phyloP scores from a whole-genome alignment of 1,140 invertebrate species.

The Galleria mellonella region DNA sequence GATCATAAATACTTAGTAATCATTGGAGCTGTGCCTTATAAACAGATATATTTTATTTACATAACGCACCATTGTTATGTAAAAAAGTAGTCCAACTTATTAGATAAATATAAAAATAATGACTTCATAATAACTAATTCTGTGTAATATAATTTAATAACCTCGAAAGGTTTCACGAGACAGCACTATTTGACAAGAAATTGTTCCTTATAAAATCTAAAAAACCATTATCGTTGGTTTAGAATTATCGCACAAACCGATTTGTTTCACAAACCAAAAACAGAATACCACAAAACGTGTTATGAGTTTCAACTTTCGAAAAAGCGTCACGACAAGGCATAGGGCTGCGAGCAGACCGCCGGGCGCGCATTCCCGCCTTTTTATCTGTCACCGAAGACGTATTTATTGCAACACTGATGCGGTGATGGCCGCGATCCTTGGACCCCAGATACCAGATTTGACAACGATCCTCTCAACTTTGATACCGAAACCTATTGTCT shows the following conservation, averaged over 20 bases:
- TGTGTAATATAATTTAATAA: too few species aligned
- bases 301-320: constrained; percentile 19
- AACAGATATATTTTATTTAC: too few species aligned
- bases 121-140: too few species aligned
- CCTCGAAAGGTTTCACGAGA: too few species aligned
- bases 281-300: constrained; percentile 4
- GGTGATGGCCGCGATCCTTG: constrained; percentile 18
- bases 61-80: too few species aligned
- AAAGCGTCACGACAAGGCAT: constrained; percentile 38
- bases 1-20: too few species aligned
- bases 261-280: constrained; percentile 9
- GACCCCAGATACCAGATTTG: constrained; percentile 47
- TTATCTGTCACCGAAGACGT: constrained; percentile 40
- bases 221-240: too few species aligned
- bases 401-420: constrained; percentile 61
- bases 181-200: too few species aligned
- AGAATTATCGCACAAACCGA: constrained; percentile 5
- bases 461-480: constrained; percentile 46
- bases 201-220: too few species aligned
- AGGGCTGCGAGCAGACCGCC: constrained; percentile 45
- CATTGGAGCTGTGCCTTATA: too few species aligned
- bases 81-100: too few species aligned
- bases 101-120: too few species aligned
- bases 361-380: constrained; percentile 61
- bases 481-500: constrained; percentile 51